Percentiles rank a stretch among this genome's conserved stretches.
These are phyloP conservation scores for Patiria miniata DNA, from an alignment of 35 echinoderm and acorn worm genomes.

Conservation along the genomic window DNA sequence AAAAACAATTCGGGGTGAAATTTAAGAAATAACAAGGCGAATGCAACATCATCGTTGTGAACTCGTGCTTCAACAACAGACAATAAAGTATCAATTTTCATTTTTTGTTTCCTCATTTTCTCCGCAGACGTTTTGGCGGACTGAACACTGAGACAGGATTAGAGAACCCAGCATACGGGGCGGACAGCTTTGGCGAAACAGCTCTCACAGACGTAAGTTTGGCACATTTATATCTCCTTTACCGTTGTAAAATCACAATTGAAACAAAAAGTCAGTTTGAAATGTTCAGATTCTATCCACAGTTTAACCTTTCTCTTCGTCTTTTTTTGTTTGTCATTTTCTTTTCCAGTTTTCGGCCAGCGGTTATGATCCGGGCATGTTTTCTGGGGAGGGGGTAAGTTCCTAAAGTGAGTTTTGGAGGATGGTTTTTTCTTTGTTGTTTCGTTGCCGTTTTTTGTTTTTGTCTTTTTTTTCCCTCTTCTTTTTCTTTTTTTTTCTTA, in stretches of 20 bases:
- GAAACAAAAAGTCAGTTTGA: too few species aligned
- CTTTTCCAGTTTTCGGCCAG: neutral
- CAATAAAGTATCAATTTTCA: too few species aligned
- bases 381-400: slow-evolving; percentile 7
- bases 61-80: too few species aligned
- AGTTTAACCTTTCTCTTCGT: too few species aligned
- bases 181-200: neutral
- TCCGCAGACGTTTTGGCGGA: neutral
- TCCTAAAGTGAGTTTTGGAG: neutral
- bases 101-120: neutral
- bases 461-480: neutral
- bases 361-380: neutral
- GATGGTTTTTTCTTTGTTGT: neutral
- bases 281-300: too few species aligned
- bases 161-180: neutral
- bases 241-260: too few species aligned
- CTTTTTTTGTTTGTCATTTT: too few species aligned
- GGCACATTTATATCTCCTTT: too few species aligned
- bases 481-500: neutral
- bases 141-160: neutral
- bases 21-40: too few species aligned
- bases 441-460: neutral
- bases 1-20: too few species aligned
- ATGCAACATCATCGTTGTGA: too few species aligned
- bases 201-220: slow-evolving; percentile 13